Conservation (phyloP, 2,797 vertebrate species). For the Gymnopithys bicolor region DNA sequence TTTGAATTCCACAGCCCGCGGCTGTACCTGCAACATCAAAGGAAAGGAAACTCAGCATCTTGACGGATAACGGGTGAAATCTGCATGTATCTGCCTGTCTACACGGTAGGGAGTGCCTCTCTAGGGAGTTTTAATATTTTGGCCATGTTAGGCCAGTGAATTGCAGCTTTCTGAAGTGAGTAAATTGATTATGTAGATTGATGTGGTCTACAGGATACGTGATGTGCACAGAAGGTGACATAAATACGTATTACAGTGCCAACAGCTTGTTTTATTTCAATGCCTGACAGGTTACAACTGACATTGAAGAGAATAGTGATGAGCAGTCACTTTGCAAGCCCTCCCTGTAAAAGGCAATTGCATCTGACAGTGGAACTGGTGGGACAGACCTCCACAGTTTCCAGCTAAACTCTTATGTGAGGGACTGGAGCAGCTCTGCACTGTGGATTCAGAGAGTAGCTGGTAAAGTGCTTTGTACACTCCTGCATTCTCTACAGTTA, state of each 20-base stretch:
- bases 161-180: background rate
- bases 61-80: background rate
- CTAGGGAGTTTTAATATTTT: background rate
- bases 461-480: background rate
- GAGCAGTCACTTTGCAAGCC: constrained; percentile 60
- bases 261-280: constrained; percentile 6
- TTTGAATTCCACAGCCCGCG: background rate
- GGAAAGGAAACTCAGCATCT: background rate
- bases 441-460: constrained; percentile 44
- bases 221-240: background rate
- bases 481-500: background rate
- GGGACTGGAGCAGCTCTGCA: constrained; percentile 45
- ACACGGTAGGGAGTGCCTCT: background rate
- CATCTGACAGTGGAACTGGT: constrained; percentile 15
- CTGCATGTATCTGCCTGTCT: background rate
- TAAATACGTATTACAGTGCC: background rate
- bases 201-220: background rate
- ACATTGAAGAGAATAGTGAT: constrained; percentile 61
- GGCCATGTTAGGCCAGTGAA: background rate
- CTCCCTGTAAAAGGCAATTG: constrained; percentile 18
- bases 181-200: constrained; percentile 6
- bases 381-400: constrained; percentile 65
- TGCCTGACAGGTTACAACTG: constrained; percentile 59
- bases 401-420: constrained; percentile 18
- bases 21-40: background rate